Evolutionary conservation across 2,797 vertebrate genomes (phyloP), one percentile per base, ranked within the genome.

Genomic region (Potorous gilbertii): DNA sequence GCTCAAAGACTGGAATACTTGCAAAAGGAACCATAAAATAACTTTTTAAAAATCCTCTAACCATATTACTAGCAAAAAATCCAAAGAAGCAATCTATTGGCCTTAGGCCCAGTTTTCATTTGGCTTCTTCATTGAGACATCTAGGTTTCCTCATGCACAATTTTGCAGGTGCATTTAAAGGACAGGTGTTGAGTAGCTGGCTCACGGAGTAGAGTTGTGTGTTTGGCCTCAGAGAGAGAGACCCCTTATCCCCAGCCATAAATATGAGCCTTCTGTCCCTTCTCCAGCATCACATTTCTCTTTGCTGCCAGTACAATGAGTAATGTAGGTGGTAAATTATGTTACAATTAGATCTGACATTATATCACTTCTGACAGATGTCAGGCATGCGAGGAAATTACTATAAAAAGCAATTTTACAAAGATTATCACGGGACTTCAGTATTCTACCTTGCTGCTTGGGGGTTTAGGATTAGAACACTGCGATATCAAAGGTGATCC

Each of bases 151-250:
- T 54, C 90, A 16, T 55, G 29, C 54, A 21, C 50, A 90, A 55
- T 90, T 54, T 55, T 90, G 90, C 90, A 90, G 90, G 90, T 90
- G 90, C 54, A 55, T 54, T 90, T 90, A 90, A 55, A 54, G 54
- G 90, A 54, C 90, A 55, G 50, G 50, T 90, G 50, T 55, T 55
- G 90, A 55, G 52, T 90, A 55, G 31, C 90, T 90, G 90, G 90
- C 54, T 87, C 90, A n/a, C 4, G 28, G 54, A 54, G 90, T 21
- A 14, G 54, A 55, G 52, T 54, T 21, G 28, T 55, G 90, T 54
- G 28, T 90, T n/a, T 90, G 90, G 90, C 52, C 54, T 90, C 54
- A 55, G 54, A 54, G 54, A 55, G 31, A 55, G 54, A 31, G 52
- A 90, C 50, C 90, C 40, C 90, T 55, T 54, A 55, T 55, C 90